Percentiles rank a stretch among this genome's conserved stretches.
phyloP scores from a whole-genome alignment of 1,140 invertebrate species.

The Drosophila aff. region DNA sequence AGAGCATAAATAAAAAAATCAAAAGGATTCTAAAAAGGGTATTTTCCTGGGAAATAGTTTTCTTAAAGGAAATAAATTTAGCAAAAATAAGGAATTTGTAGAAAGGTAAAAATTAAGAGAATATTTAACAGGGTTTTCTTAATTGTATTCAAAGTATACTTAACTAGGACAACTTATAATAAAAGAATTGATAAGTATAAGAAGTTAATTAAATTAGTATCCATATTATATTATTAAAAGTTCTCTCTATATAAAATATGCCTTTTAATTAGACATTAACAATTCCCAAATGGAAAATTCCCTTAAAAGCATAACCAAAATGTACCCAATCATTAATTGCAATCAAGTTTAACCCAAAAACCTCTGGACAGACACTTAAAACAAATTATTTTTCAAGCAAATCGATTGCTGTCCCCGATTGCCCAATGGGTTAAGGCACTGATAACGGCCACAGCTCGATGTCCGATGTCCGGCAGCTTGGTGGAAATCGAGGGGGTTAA shows the following conservation, averaged over 20 bases:
- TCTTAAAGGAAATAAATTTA: neutral
- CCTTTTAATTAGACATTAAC: no score
- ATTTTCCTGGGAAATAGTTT: neutral
- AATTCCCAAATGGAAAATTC: neutral
- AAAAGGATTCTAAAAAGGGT: neutral
- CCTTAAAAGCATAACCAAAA: neutral
- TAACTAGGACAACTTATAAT: no score
- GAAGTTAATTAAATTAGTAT: no score
- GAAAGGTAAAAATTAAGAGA: neutral
- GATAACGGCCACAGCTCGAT: slow-evolving; percentile 19
- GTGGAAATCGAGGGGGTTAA: neutral
- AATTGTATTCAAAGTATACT: neutral
- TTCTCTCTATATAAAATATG: no score
- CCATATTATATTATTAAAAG: no score
- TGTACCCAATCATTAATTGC: neutral
- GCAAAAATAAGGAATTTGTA: neutral
- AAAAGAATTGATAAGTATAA: no score
- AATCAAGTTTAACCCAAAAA: slow-evolving; percentile 5
- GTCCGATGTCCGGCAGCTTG: neutral
- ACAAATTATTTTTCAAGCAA: slow-evolving; percentile 18
- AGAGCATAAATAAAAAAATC: slow-evolving; percentile 15
- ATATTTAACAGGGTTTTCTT: neutral
- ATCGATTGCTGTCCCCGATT: slow-evolving; percentile 28
- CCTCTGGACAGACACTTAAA: slow-evolving; percentile 10
- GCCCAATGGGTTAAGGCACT: slow-evolving; percentile 29